A percentile compares a stretch with the other conserved stretches of the same genome.
phyloP scores from a whole-genome alignment of 1,140 invertebrate species.

The Trissolcus basalis region DNA sequence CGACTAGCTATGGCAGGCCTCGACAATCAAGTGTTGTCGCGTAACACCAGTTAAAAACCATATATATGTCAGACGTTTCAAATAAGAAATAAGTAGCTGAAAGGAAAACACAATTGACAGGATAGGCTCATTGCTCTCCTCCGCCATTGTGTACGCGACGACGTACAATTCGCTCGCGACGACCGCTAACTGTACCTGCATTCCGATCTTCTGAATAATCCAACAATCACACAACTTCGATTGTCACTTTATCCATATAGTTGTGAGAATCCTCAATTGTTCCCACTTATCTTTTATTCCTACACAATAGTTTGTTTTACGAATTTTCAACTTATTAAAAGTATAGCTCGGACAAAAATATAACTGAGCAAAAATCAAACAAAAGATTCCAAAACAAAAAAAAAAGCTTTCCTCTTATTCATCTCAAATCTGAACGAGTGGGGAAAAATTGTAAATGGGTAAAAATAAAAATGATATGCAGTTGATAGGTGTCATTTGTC shows the following conservation, averaged over 20 bases:
- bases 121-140: constrained; percentile 58
- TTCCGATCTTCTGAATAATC: constrained; percentile 71
- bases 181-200: constrained; percentile 70
- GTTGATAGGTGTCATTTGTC: constrained; percentile 18
- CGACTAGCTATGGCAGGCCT: constrained; percentile 30
- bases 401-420: too few species aligned
- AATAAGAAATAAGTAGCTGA: constrained; percentile 58
- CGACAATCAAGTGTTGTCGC: constrained; percentile 65
- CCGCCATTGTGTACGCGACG: constrained; percentile 60
- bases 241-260: constrained; percentile 54
- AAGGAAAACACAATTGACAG: constrained; percentile 59
- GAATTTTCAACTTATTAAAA: constrained; percentile 37
- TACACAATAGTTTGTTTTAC: constrained; percentile 25
- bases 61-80: constrained; percentile 56
- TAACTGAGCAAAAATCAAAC: too few species aligned
- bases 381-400: constrained; percentile 8
- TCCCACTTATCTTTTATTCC: constrained; percentile 25
- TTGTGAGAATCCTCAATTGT: constrained; percentile 50
- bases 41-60: constrained; percentile 56
- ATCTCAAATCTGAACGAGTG: too few species aligned
- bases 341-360: not conserved
- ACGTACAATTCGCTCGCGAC: constrained; percentile 50
- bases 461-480: too few species aligned
- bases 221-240: constrained; percentile 58
- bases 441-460: too few species aligned